phyloP scores from a whole-genome alignment of 2,797 vertebrate genomes.

The Pteronotus mesoamericanus region DNA sequence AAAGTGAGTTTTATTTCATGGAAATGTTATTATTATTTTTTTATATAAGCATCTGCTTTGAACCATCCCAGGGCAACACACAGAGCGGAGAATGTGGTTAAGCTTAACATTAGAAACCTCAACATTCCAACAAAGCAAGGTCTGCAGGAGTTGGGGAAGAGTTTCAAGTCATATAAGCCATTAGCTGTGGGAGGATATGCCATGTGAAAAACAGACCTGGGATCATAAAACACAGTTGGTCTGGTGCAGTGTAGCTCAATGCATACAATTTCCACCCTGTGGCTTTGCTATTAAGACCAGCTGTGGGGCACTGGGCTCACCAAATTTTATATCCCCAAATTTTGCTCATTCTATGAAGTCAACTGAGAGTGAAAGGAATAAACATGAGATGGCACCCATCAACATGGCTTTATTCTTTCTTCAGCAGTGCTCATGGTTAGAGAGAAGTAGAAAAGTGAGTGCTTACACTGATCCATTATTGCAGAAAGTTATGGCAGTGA shows the following conservation, averaged over 20 bases:
- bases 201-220: background rate
- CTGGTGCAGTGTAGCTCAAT: background rate
- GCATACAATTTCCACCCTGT: background rate
- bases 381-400: background rate
- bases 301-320: background rate
- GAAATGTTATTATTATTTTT: conserved; percentile 39
- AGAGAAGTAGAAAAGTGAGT: background rate
- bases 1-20: conserved; percentile 7
- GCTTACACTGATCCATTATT: background rate
- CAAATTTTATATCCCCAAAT: background rate
- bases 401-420: background rate
- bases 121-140: conserved; percentile 21
- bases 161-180: background rate
- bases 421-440: background rate
- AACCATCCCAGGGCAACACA: background rate
- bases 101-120: conserved; percentile 45
- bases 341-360: conserved; percentile 3
- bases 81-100: conserved; percentile 26
- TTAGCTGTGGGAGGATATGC: background rate
- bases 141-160: background rate
- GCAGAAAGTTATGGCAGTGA: background rate
- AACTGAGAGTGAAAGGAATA: background rate
- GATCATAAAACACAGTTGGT: conserved; percentile 35
- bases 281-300: conserved; percentile 14
- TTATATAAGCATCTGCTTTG: conserved; percentile 19